phyloP scores from a whole-genome alignment of 2,888 invertebrate genomes.

The Protonemura montana region DNA sequence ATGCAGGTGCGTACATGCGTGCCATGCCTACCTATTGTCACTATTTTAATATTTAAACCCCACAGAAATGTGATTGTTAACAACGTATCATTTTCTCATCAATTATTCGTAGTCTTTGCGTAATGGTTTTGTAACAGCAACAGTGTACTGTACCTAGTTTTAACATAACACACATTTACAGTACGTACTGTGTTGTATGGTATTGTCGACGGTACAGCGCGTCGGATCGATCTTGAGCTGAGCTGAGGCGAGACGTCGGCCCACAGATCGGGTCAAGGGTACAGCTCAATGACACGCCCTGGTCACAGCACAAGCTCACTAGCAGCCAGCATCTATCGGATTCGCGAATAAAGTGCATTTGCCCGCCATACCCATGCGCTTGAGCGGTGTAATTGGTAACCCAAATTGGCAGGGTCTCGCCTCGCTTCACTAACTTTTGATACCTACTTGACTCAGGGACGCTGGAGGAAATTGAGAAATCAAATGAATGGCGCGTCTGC shows the following conservation, averaged over 20 bases:
- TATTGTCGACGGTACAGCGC: background rate
- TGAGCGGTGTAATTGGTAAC: conserved; percentile 13
- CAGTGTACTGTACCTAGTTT: background rate
- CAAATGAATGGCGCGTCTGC: background rate
- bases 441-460: conserved; percentile 23
- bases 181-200: background rate
- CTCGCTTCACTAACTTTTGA: conserved; percentile 18
- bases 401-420: conserved; percentile 20
- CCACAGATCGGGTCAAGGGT: background rate
- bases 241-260: background rate
- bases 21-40: background rate
- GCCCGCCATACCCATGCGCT: background rate
- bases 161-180: background rate
- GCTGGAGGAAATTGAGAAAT: conserved; percentile 16
- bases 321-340: background rate
- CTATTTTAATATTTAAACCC: background rate
- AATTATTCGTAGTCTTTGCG: background rate
- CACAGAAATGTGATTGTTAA: background rate
- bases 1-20: background rate
- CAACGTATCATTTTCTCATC: background rate
- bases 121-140: background rate
- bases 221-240: background rate
- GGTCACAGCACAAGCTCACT: background rate
- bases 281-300: background rate
- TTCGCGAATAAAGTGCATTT: background rate